Percentiles rank a stretch among this genome's conserved stretches.
These are phyloP conservation scores for Holotrichia oblita DNA, from an alignment of 1,140 invertebrate genomes.

Conservation along the genomic window DNA sequence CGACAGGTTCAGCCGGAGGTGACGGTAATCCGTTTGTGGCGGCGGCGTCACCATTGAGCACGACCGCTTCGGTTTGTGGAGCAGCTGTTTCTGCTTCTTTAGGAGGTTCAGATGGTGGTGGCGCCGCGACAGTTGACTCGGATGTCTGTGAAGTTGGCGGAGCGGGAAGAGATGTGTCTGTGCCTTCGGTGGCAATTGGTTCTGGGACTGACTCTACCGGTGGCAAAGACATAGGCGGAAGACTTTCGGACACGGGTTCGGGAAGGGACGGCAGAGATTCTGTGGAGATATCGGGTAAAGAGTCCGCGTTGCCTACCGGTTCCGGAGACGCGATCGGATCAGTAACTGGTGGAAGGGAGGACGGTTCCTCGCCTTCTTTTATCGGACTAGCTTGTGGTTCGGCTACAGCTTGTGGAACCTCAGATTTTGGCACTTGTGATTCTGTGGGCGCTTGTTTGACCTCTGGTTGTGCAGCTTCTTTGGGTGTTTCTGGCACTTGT, in stretches of 20 bases:
- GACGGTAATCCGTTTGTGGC: conserved; percentile 55
- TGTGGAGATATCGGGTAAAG: conserved; percentile 59
- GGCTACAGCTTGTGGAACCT: conserved; percentile 18
- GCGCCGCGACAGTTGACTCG: conserved; percentile 41
- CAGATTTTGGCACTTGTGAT: not conserved
- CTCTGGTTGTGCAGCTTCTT: conserved; percentile 25
- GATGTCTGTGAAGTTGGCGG: conserved; percentile 37
- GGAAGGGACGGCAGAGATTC: conserved; percentile 60
- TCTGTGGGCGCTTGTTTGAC: not conserved
- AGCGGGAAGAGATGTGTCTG: conserved; percentile 36
- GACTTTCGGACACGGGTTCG: conserved; percentile 58
- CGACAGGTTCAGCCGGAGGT: conserved; percentile 44
- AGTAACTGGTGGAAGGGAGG: conserved; percentile 44
- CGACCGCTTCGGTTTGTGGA: conserved; percentile 43
- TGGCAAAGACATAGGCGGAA: conserved; percentile 59
- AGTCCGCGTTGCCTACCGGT: conserved; percentile 53
- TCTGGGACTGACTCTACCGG: conserved; percentile 58
- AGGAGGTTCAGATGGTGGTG: conserved; percentile 39
- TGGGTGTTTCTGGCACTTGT: conserved; percentile 11
- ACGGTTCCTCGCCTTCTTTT: conserved; percentile 43
- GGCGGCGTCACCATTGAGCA: conserved; percentile 55
- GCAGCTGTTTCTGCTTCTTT: conserved; percentile 31
- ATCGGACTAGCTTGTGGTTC: not conserved
- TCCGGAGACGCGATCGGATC: conserved; percentile 38
- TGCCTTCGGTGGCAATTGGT: conserved; percentile 51